A percentile compares a stretch with the other conserved stretches of the same genome.
These are phyloP conservation scores for Chaitophorus viminalis DNA, from an alignment of 2,888 invertebrate species.

Conservation along the genomic window DNA sequence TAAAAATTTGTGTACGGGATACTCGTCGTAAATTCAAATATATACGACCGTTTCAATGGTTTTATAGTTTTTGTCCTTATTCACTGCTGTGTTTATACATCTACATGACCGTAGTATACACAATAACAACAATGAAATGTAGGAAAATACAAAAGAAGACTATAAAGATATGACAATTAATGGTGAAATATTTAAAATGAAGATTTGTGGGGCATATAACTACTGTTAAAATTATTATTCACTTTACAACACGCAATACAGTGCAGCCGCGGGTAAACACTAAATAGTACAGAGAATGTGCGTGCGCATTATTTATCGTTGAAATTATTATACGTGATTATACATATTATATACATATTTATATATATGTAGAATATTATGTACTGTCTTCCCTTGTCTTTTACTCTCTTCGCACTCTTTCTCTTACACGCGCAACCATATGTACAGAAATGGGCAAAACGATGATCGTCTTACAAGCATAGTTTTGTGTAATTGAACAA, in stretches of 20 bases:
- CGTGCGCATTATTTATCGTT: slow-evolving; percentile 13
- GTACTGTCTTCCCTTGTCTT: no score
- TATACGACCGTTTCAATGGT: slow-evolving; percentile 14
- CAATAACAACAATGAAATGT: neutral
- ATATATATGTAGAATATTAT: neutral
- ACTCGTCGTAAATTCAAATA: slow-evolving; percentile 49
- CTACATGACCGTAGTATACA: neutral
- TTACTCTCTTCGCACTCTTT: no score
- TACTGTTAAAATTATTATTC: slow-evolving; percentile 6
- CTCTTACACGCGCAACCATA: neutral
- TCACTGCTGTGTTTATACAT: neutral
- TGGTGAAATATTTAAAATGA: neutral
- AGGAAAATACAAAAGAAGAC: neutral
- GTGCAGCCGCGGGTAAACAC: neutral
- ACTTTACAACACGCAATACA: neutral
- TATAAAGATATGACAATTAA: slow-evolving; percentile 24
- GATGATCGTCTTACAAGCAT: slow-evolving; percentile 10
- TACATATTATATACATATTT: neutral
- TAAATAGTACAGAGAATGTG: neutral
- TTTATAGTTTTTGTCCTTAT: slow-evolving; percentile 45
- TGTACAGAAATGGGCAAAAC: slow-evolving; percentile 33
- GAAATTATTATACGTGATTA: slow-evolving; percentile 4
- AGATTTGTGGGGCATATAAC: neutral
- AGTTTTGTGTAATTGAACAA: slow-evolving; percentile 40
- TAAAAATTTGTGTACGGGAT: neutral